Evolutionary conservation across 2,797 vertebrate genomes (phyloP).

Genomic region (Todus mexicanus): DNA sequence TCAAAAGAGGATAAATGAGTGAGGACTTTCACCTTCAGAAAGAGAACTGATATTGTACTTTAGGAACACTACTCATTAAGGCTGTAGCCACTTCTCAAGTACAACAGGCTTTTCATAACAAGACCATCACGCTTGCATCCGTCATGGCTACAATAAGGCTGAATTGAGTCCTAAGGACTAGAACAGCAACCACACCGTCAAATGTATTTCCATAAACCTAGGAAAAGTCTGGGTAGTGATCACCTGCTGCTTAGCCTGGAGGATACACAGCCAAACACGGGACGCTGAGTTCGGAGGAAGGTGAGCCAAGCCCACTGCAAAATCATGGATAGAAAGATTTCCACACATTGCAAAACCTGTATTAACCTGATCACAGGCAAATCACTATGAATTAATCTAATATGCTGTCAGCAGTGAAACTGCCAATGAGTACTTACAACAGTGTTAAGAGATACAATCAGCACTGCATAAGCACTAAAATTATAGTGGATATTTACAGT

Average conservation of each 20-base stretch:
- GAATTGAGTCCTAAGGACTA: neutral
- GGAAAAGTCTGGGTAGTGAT: neutral
- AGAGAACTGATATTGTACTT: slow-evolving; percentile 14
- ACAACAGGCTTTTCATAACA: slow-evolving; percentile 10
- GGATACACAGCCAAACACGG: neutral
- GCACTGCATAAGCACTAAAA: neutral
- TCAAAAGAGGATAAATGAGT: slow-evolving; percentile 46
- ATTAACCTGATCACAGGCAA: neutral
- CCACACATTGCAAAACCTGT: neutral
- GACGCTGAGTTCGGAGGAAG: neutral
- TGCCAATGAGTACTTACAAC: neutral
- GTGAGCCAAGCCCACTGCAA: neutral
- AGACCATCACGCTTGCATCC: slow-evolving; percentile 24
- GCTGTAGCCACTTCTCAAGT: slow-evolving; percentile 24
- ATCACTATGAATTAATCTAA: neutral
- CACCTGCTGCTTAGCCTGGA: neutral
- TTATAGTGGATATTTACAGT: neutral
- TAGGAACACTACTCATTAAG: neutral
- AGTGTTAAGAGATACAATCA: neutral
- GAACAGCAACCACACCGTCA: neutral
- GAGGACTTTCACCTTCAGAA: slow-evolving; percentile 40
- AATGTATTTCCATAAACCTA: neutral
- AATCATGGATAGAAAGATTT: neutral
- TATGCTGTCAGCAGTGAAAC: neutral
- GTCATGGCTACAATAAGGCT: neutral